phyloP scores from a whole-genome alignment of 2,797 vertebrate genomes.

The Sebastes iracundus region DNA sequence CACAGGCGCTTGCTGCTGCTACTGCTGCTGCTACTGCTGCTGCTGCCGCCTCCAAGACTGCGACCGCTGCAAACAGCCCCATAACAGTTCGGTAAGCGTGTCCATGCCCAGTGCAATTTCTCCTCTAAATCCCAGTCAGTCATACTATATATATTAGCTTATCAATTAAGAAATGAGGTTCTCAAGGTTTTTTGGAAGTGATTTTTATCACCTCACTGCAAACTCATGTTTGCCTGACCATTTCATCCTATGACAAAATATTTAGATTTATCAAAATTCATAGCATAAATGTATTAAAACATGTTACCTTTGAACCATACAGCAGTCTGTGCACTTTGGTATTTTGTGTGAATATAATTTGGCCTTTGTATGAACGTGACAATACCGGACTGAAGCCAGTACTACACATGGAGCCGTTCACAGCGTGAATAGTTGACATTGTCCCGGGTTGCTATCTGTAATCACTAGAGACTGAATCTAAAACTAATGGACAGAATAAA shows the following conservation, averaged over 20 bases:
- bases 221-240: slow-evolving; percentile 20
- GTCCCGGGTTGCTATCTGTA: slow-evolving; percentile 74
- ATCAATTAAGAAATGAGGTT: background rate
- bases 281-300: slow-evolving; percentile 36
- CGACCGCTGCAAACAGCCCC: slow-evolving; percentile 39
- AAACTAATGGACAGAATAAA: slow-evolving; percentile 58
- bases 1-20: slow-evolving; percentile 67
- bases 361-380: slow-evolving; percentile 82
- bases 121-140: background rate
- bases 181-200: background rate
- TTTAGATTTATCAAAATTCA: slow-evolving; percentile 20
- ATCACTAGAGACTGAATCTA: slow-evolving; percentile 54
- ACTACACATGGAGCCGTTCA: slow-evolving; percentile 59
- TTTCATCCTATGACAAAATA: slow-evolving; percentile 27
- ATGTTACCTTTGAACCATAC: slow-evolving; percentile 26
- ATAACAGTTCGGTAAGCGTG: slow-evolving; percentile 71
- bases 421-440: slow-evolving; percentile 69
- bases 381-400: slow-evolving; percentile 81
- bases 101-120: background rate
- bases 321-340: slow-evolving; percentile 47
- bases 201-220: slow-evolving; percentile 14
- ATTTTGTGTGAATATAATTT: slow-evolving; percentile 68
- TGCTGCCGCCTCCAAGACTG: slow-evolving; percentile 50
- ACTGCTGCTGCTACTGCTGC: slow-evolving; percentile 21
- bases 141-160: background rate